These are phyloP conservation scores for Cyclargus thomasi DNA, from an alignment of 1,140 invertebrate genomes.

Conservation along the genomic window DNA sequence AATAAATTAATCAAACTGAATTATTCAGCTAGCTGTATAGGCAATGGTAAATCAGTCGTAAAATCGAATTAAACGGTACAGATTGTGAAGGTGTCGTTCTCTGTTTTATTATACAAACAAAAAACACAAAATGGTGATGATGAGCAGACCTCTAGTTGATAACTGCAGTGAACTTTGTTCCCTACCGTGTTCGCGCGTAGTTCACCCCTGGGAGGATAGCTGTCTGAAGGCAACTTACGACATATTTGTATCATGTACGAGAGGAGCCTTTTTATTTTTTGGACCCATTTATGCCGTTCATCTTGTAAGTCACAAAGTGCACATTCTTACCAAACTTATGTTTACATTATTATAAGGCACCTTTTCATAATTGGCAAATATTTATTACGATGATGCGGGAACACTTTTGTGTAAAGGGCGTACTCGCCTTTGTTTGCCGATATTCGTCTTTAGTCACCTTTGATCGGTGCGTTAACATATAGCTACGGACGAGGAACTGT, in stretches of 20 bases:
- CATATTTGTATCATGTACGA: constrained; percentile 36
- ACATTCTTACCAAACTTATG: no score
- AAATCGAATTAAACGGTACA: background rate
- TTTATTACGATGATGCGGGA: no score
- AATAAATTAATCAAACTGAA: constrained; percentile 4
- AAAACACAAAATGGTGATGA: constrained; percentile 46
- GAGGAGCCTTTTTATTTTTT: constrained; percentile 43
- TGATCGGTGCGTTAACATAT: no score
- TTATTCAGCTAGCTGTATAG: background rate
- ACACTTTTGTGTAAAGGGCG: no score
- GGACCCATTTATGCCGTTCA: constrained; percentile 33
- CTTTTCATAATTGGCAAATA: no score
- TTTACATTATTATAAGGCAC: no score
- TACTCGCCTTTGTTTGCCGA: no score
- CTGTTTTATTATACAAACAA: background rate
- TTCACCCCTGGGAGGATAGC: constrained; percentile 51
- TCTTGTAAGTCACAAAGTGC: constrained; percentile 34
- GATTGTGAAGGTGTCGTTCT: background rate
- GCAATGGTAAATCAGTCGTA: background rate
- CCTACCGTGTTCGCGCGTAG: constrained; percentile 23
- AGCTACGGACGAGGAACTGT: no score
- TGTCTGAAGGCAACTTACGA: constrained; percentile 37
- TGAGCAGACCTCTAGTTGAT: constrained; percentile 43
- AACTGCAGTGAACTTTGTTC: background rate
- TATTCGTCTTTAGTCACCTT: no score